A percentile compares a stretch with the other conserved stretches of the same genome.
Evolutionary conservation across 2,797 vertebrate genomes (phyloP).

Genomic region (Takifugu rubripes): DNA sequence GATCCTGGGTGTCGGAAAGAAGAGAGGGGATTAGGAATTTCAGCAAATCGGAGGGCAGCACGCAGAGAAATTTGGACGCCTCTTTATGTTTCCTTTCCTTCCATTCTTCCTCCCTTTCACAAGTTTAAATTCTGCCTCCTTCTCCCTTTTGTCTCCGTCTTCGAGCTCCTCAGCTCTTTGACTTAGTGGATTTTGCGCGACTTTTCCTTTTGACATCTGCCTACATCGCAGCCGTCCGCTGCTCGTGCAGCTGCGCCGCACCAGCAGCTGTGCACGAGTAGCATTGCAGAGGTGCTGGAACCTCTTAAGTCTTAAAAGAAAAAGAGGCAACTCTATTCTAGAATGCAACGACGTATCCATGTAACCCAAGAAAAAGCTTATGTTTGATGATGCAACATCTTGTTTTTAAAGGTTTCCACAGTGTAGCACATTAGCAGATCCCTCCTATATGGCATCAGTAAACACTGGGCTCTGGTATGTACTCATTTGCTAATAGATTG

Average conservation of each 20-base stretch:
- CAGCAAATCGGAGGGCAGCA: conserved; percentile 54
- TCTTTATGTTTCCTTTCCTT: conserved; percentile 27
- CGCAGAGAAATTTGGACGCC: conserved; percentile 51
- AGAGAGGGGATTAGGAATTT: conserved; percentile 59
- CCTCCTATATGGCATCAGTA: no score
- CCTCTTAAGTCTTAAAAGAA: conserved; percentile 23
- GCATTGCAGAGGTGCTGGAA: conserved; percentile 11
- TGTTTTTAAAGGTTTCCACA: no score
- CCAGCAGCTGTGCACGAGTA: conserved; percentile 4
- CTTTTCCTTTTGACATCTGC: conserved; percentile 34
- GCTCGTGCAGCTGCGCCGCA: conserved; percentile 28
- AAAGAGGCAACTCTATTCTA: conserved; percentile 9
- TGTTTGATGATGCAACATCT: no score
- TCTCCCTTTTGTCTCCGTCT: conserved; percentile 40
- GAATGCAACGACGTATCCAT: conserved; percentile 1
- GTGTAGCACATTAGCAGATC: no score
- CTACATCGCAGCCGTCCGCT: conserved; percentile 30
- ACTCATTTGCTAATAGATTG: conserved; percentile 13
- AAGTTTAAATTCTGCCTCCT: conserved; percentile 39
- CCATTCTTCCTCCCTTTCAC: conserved; percentile 33
- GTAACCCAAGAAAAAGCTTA: no score
- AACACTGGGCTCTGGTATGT: no score
- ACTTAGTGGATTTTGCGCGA: conserved; percentile 31
- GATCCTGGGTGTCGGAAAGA: conserved; percentile 55
- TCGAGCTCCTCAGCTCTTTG: conserved; percentile 31